Conservation (phyloP, 2,888 invertebrate genomes). For the Zhuqinia jingwanae region DNA sequence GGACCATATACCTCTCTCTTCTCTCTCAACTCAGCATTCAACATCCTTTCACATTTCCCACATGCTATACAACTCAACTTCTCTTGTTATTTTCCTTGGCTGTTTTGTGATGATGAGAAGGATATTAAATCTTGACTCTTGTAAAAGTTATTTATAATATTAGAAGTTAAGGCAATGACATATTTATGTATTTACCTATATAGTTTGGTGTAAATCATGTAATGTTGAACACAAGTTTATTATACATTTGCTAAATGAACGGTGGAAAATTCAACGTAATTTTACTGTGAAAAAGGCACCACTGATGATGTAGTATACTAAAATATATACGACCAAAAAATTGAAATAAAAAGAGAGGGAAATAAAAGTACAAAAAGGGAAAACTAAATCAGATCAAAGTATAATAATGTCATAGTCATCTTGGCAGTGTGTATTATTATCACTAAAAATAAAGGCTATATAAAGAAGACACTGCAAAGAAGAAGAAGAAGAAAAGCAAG, state of each 20-base stretch:
- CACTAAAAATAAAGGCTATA: no score
- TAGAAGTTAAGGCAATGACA: no score
- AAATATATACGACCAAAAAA: no score
- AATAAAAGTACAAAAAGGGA: slow-evolving; percentile 29
- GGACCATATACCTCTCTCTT: background rate
- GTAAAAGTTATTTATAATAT: no score
- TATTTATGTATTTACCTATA: no score
- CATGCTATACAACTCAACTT: background rate
- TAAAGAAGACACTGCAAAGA: background rate
- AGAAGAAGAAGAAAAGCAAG: background rate
- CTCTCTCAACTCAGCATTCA: background rate
- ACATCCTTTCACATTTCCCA: background rate
- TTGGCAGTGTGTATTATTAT: slow-evolving; percentile 7
- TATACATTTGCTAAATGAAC: slow-evolving; percentile 20
- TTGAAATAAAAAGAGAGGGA: background rate
- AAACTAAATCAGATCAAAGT: slow-evolving; percentile 64
- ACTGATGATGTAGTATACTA: no score
- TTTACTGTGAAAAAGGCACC: background rate
- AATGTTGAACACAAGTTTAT: no score
- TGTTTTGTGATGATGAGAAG: slow-evolving; percentile 7
- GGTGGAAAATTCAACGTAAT: slow-evolving; percentile 18
- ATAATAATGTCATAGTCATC: slow-evolving; percentile 13
- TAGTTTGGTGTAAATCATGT: no score
- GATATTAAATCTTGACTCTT: no score
- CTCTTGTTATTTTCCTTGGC: background rate